A percentile compares a stretch with the other conserved stretches of the same genome.
Conservation (phyloP, 2,888 invertebrate species). For the Gari tellinella region DNA sequence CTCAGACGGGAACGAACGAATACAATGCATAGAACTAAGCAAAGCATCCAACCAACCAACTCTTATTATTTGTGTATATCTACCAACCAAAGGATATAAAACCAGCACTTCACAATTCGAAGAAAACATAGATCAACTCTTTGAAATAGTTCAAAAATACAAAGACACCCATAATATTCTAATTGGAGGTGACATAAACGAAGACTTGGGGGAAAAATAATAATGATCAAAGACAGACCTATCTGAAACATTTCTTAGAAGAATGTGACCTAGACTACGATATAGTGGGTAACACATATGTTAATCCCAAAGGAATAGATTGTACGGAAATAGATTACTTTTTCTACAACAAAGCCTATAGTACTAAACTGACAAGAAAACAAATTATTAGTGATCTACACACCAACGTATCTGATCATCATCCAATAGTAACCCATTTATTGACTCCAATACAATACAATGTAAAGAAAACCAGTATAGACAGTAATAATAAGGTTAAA, state of each 20-base stretch:
- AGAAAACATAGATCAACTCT: slow-evolving; percentile 16
- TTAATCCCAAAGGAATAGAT: slow-evolving; percentile 22
- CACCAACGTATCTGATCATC: no score
- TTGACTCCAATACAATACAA: no score
- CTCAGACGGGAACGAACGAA: no score
- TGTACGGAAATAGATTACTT: slow-evolving; percentile 21
- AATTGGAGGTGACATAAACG: slow-evolving; percentile 24
- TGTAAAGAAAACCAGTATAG: no score
- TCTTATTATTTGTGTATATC: slow-evolving; percentile 13
- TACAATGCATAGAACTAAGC: no score
- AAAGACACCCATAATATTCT: slow-evolving; percentile 11
- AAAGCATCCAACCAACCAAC: no score
- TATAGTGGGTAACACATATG: slow-evolving; percentile 9
- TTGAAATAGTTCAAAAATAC: slow-evolving; percentile 9
- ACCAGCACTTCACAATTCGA: no score
- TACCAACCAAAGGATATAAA: slow-evolving; percentile 14
- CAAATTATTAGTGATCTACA: no score
- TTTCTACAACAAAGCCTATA: neutral
- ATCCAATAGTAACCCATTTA: no score
- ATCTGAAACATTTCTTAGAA: slow-evolving; percentile 10
- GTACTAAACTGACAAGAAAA: no score
- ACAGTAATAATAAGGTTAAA: no score
- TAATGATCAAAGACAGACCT: neutral
- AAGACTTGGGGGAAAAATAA: slow-evolving; percentile 5
- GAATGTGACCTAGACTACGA: slow-evolving; percentile 4